A percentile compares a stretch with the other conserved stretches of the same genome.
phyloP scores from a whole-genome alignment of 2,888 invertebrate genomes.

The Rhogogaster chlorosoma region DNA sequence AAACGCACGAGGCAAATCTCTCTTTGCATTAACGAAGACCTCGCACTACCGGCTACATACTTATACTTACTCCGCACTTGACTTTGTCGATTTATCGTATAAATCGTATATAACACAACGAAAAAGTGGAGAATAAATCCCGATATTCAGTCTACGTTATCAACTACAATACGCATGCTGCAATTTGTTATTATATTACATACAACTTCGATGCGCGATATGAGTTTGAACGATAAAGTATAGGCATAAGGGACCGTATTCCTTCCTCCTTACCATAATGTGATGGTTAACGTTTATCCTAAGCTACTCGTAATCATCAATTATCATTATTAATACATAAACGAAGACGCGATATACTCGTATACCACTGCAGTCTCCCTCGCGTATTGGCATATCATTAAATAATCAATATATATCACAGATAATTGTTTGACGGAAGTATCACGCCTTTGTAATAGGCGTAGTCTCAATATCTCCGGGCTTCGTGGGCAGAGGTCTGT shows the following conservation, averaged over 20 bases:
- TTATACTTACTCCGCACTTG: neutral
- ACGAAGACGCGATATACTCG: neutral
- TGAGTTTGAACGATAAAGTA: neutral
- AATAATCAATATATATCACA: constrained; percentile 67
- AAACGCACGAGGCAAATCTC: constrained; percentile 39
- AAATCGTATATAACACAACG: neutral
- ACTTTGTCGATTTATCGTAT: no score
- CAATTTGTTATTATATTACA: neutral
- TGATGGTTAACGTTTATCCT: neutral
- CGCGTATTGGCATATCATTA: neutral
- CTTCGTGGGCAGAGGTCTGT: constrained; percentile 85
- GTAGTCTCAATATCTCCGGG: constrained; percentile 76
- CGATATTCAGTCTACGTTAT: neutral
- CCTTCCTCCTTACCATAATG: neutral
- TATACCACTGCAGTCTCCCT: neutral
- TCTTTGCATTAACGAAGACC: constrained; percentile 2
- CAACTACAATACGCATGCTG: neutral
- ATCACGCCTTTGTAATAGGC: constrained; percentile 52
- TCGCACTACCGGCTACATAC: neutral
- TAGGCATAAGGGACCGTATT: neutral
- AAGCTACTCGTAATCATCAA: neutral
- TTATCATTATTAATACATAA: neutral
- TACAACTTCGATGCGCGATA: neutral
- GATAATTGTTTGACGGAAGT: constrained; percentile 64
- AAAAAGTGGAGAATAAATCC: neutral